phyloP scores from a whole-genome alignment of 2,888 invertebrate species.

The Pachycephus smyrnensis region DNA sequence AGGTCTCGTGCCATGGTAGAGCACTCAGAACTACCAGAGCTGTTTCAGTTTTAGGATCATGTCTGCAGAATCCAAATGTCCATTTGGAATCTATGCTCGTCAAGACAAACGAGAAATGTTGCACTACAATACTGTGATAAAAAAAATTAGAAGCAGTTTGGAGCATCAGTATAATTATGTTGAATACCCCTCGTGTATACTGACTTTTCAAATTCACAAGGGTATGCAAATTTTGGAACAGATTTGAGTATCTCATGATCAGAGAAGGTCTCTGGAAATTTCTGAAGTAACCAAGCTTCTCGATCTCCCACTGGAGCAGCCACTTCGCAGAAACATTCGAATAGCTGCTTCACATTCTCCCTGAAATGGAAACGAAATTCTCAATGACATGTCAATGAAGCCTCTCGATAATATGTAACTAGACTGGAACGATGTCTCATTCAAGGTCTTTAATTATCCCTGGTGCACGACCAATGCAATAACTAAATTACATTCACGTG shows the following conservation, averaged over 20 bases:
- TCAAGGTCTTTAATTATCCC: background rate
- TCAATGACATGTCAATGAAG: slow-evolving; percentile 1
- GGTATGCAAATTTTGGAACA: slow-evolving; percentile 93
- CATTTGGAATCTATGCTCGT: slow-evolving; percentile 96
- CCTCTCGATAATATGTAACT: slow-evolving; percentile 6
- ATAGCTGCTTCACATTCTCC: slow-evolving; percentile 82
- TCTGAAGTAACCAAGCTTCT: slow-evolving; percentile 81
- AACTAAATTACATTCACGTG: background rate
- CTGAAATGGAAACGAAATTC: slow-evolving; percentile 63
- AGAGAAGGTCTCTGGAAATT: slow-evolving; percentile 86
- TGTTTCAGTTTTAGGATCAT: slow-evolving; percentile 89
- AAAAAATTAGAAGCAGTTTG: slow-evolving; percentile 33
- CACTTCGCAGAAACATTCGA: slow-evolving; percentile 88
- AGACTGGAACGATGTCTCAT: background rate
- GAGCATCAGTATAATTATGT: background rate
- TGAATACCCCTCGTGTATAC: slow-evolving; percentile 48
- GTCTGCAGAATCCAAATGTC: slow-evolving; percentile 97
- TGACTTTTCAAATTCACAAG: slow-evolving; percentile 83
- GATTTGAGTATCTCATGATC: slow-evolving; percentile 88
- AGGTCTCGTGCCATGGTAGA: slow-evolving; percentile 97
- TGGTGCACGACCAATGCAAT: background rate
- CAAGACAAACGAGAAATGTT: slow-evolving; percentile 96
- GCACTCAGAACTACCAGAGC: slow-evolving; percentile 88
- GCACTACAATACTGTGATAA: slow-evolving; percentile 81
- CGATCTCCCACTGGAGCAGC: slow-evolving; percentile 75